Conservation (phyloP, 1,140 invertebrate genomes). For the Parapsyche elsis region DNA sequence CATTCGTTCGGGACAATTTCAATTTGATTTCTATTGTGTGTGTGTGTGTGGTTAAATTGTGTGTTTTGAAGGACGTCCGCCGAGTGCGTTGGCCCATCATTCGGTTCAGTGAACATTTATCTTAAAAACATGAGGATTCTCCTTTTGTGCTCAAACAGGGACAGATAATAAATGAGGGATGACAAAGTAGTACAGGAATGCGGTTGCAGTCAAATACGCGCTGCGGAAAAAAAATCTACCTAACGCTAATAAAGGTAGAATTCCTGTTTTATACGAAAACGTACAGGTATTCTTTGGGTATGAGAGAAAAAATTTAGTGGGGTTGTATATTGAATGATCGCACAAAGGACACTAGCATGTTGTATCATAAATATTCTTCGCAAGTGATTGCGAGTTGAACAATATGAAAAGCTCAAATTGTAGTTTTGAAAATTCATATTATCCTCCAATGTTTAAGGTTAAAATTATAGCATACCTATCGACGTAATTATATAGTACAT, state of each 20-base stretch:
- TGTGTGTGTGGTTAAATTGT: neutral
- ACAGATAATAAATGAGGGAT: neutral
- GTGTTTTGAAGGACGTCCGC: neutral
- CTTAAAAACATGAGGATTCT: neutral
- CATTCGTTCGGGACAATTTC: conserved; percentile 1
- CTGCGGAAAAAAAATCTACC: neutral
- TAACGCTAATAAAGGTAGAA: neutral
- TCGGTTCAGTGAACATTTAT: neutral
- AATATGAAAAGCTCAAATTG: too few species aligned
- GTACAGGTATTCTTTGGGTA: too few species aligned
- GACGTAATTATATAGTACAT: too few species aligned
- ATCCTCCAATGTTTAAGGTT: neutral
- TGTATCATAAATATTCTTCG: too few species aligned
- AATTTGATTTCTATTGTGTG: neutral
- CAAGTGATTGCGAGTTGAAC: too few species aligned
- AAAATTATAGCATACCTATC: neutral
- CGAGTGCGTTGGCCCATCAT: neutral
- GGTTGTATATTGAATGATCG: too few species aligned
- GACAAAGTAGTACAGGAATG: neutral
- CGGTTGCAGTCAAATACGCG: neutral
- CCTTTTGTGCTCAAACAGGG: neutral
- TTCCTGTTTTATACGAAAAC: too few species aligned
- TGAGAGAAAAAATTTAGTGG: too few species aligned
- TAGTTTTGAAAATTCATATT: neutral
- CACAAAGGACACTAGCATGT: too few species aligned